Evolutionary conservation across 2,888 invertebrate genomes (phyloP), one percentile per base, ranked within the genome.

Genomic region (Tinea trinotella): DNA sequence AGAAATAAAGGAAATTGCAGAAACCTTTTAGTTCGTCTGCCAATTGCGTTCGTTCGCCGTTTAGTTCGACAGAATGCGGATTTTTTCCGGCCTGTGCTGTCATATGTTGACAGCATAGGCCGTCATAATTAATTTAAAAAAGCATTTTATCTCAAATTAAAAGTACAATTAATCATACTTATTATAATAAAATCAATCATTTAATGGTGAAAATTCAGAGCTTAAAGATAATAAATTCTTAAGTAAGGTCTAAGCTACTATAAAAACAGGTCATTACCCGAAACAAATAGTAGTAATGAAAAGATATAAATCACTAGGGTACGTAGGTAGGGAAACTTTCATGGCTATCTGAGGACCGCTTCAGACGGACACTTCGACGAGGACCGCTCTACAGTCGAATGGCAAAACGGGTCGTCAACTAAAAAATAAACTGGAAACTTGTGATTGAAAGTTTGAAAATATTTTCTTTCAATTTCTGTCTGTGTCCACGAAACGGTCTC

Each of bases 221-320:
- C 40, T 2, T 40, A 40, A 40, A 40, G 40, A 40, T 40, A 40
- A 40, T 40, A 40, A 40, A 40, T 15, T 15, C 13, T 13, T 15
- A 40, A 40, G 40, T 40, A 40, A 40, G 40, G 12, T 40, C 40
- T 40, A 40, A 40, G 13, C 40, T 40, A 40, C 40, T 40, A 40
- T 40, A 40, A 40, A 40, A 40, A 40, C 40, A 40, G 40, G 40
- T 40, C 40, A 40, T 40, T 40, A 40, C 13, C 15, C 40, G 13
- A 40, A 40, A 40, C 40, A 40, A 46, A 46, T 46, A 46, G 19
- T n/a, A 46, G 46, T 46, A 46, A 46, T 46, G 18, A 46, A 19
- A 46, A 46, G 17, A 46, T 46, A 46, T 46, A 46, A 46, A 46
- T 46, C 46, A 19, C 46, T 46, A 10, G 17, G 46, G 46, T 17